Evolutionary conservation across 2,113 vertebrate genomes (phyloP), one percentile per base, ranked within the genome.

Genomic region (Stigmatopora nigra): DNA sequence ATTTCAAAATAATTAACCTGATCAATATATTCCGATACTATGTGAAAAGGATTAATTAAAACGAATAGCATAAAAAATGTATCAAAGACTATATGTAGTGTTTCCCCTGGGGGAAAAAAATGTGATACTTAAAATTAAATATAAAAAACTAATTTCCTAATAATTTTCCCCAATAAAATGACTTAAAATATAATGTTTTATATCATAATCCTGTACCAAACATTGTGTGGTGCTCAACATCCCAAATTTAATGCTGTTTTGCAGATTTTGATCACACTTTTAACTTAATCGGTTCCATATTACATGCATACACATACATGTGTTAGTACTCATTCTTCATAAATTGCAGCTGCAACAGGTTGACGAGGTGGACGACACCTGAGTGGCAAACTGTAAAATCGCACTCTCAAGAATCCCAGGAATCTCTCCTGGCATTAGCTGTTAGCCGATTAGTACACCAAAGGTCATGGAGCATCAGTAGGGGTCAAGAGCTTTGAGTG

Each of bases 371-470:
- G 55, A 68, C 9, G 69, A 64, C 69, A 72, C 70, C 70, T 67
- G 69, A 63, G 17, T 64, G 0, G 2, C 49, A 66, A 61, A 75
- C 73, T 59, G 70, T 63, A 69, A 3, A 1, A 72, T 73, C 62
- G 51, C 62, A 56, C 48, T 25, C n/a, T 36, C 16, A 20, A 65
- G 84, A 84, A 88, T 87, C 68, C 52, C 36, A 69, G 65, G 78
- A 89, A 89, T 87, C 79, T 60, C 57, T 45, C 65, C 5, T 55
- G 59, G 78, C 68, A 75, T 87, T 88, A 82, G 82, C 83, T 31
- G 63, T 80, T 89, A 85, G 87, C 83, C 44, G 76, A 87, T 88
- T 87, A 79, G 75, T 73, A 78, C 60, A 56, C 61, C 69, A 35
- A 56, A 72, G 81, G 81, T 72, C 76, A 75, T 19, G 35, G 61